These are phyloP conservation scores for Allobates femoralis DNA, from an alignment of 2,797 vertebrate species.

Conservation along the genomic window DNA sequence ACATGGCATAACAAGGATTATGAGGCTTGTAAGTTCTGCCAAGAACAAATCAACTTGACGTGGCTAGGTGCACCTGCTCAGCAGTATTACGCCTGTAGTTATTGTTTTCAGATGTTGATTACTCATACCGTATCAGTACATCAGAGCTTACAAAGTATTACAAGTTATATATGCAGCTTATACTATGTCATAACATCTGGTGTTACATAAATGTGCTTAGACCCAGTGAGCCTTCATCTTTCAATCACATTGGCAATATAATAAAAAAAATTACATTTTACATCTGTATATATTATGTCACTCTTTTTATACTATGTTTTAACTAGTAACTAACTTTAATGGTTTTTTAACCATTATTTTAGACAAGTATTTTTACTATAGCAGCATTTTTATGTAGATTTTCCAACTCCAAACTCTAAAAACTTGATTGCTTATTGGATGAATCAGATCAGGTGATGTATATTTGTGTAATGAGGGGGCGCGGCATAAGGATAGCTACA, in stretches of 20 bases:
- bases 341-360: no score
- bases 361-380: no score
- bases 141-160: not conserved
- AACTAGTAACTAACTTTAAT: no score
- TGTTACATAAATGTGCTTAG: not conserved
- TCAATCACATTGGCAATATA: not conserved
- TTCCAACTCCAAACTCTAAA: no score
- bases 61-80: conserved; percentile 11
- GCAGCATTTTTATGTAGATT: no score
- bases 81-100: not conserved
- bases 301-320: not conserved
- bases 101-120: conserved; percentile 25
- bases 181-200: not conserved
- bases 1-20: conserved; percentile 32
- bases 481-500: no score
- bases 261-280: not conserved
- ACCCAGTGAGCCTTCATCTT: not conserved
- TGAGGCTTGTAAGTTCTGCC: conserved; percentile 2
- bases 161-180: not conserved
- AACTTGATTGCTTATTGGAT: no score
- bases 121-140: not conserved
- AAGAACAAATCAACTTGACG: not conserved
- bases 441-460: no score
- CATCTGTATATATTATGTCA: not conserved
- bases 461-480: no score